Evolutionary conservation across 2,888 invertebrate species (phyloP), one percentile per base, ranked within the genome.

Genomic region (Heteromyza rotundicornis): DNA sequence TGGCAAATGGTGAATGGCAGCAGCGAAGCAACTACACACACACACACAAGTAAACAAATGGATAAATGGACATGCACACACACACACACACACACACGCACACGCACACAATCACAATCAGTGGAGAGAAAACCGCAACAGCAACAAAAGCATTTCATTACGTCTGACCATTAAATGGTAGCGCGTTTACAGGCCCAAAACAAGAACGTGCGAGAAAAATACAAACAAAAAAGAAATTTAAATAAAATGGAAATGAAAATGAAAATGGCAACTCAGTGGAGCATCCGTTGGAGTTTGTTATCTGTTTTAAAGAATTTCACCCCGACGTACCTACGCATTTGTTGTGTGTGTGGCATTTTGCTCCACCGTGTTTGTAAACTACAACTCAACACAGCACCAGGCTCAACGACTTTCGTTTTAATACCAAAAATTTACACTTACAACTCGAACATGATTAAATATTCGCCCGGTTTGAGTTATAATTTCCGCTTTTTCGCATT

Each of bases 61-160:
- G 7, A 27, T 27, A 27, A 5, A 27, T 10, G n/a, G 5, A 40
- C 40, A 40, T 3, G 14, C 40, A 27, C 5, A 27, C 40, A 40
- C 5, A 8, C 40, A n/a, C n/a, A 40, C 3, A n/a, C 40, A 40
- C 40, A 40, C n/a, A n/a, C 14, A n/a, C n/a, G 14, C 40, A 40
- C 40, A 40, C n/a, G n/a, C 40, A 40, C 14, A 40, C 40, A 40
- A n/a, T n/a, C n/a, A n/a, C n/a, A n/a, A n/a, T n/a, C n/a, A n/a
- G n/a, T n/a, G n/a, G 40, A 8, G 57, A 57, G 27, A 65, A 19
- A 60, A 60, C 66, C 64, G 59, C 66, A 66, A 60, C 66, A 62
- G 59, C 66, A 66, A 64, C 64, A 62, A 64, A 62, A 58, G 62
- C 64, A 64, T 64, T 62, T 64, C 62, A 62, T 64, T 64, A 62